Conservation (phyloP, 2,888 invertebrate genomes). For the Tetanocera ferruginea region DNA sequence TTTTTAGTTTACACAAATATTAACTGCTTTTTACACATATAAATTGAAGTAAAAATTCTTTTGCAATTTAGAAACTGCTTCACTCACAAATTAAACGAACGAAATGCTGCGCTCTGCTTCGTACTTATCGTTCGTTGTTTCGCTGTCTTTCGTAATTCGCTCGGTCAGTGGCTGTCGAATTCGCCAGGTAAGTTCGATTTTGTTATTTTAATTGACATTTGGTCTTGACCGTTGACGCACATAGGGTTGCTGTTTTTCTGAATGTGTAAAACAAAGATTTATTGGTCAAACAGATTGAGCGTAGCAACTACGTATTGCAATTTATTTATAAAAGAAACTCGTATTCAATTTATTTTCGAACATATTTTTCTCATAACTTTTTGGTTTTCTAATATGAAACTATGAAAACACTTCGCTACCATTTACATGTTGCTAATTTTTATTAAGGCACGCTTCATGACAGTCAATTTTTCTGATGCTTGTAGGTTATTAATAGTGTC, state of each 20-base stretch:
- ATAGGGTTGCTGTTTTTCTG: neutral
- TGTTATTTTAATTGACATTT: neutral
- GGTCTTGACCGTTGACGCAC: neutral
- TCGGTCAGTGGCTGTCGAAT: conserved; percentile 21
- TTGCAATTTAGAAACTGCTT: conserved; percentile 55
- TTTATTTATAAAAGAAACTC: too few relatives aligned
- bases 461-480: too few relatives aligned
- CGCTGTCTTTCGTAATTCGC: conserved; percentile 11
- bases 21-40: conserved; percentile 12
- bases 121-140: neutral
- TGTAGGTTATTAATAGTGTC: too few relatives aligned
- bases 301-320: too few relatives aligned
- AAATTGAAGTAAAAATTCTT: conserved; percentile 60
- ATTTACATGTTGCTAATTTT: too few relatives aligned
- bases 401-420: too few relatives aligned
- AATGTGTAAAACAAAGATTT: neutral
- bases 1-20: neutral
- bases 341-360: too few relatives aligned
- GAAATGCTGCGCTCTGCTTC: conserved; percentile 41
- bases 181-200: conserved; percentile 10
- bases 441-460: too few relatives aligned
- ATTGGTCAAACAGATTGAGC: too few relatives aligned
- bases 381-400: too few relatives aligned
- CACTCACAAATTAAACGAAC: conserved; percentile 51
- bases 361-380: too few relatives aligned